These are phyloP conservation scores for Fringilla coelebs DNA, from an alignment of 2,797 vertebrate species.

Conservation along the genomic window DNA sequence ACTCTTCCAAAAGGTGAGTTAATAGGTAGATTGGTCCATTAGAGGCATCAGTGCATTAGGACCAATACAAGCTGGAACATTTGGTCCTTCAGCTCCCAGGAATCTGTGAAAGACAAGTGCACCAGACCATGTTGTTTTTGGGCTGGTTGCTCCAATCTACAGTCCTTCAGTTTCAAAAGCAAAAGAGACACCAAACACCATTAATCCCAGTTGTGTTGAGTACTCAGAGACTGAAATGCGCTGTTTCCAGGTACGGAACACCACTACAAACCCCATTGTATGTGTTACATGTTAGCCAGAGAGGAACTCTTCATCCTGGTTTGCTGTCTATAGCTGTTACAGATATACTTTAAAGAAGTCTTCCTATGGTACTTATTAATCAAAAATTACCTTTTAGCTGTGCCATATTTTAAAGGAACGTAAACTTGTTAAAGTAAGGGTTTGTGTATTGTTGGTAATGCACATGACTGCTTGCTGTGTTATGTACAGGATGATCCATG, in stretches of 20 bases:
- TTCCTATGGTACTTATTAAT: conserved; percentile 37
- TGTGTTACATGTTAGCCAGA: not conserved
- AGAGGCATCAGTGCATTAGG: not conserved
- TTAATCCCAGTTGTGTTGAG: not conserved
- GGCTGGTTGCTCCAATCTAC: not conserved
- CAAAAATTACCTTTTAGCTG: conserved; percentile 21
- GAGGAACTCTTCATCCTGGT: conserved; percentile 1
- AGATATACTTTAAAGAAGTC: conserved; percentile 11
- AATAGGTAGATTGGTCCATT: not conserved
- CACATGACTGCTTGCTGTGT: not conserved
- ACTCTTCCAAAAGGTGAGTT: not conserved
- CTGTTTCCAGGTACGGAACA: not conserved
- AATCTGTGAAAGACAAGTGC: not conserved
- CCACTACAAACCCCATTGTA: not conserved
- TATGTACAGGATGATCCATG: not conserved
- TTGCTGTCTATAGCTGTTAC: conserved; percentile 36
- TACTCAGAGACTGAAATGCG: not conserved
- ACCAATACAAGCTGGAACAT: not conserved
- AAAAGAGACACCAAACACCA: not conserved
- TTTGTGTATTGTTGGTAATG: conserved; percentile 18
- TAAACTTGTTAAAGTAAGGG: conserved; percentile 30
- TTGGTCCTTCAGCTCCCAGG: not conserved
- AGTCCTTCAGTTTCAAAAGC: conserved; percentile 18
- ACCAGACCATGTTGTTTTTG: not conserved
- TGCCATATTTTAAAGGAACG: conserved; percentile 14